Conservation (phyloP, 2,113 vertebrate genomes). For the Podarcis cretensis region DNA sequence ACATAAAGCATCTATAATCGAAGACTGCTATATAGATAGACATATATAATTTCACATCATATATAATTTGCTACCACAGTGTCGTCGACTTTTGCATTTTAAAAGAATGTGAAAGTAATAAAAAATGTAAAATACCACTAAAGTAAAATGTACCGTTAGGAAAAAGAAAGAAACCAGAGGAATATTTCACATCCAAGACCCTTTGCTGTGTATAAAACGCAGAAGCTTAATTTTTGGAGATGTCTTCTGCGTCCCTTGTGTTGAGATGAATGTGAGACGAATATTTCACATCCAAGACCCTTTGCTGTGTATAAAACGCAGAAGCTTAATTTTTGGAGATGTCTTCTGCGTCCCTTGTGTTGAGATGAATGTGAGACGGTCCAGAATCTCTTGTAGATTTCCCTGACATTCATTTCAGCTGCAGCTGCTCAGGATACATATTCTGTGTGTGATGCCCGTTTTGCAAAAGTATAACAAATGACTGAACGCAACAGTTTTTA, state of each 20-base stretch:
- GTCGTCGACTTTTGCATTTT: background rate
- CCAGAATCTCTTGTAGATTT: background rate
- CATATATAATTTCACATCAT: background rate
- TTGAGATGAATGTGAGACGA: background rate
- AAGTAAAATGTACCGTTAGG: conserved; percentile 11
- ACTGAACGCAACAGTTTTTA: conserved; percentile 12
- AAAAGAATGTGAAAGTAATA: conserved; percentile 13
- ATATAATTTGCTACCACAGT: background rate
- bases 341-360: background rate
- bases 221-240: background rate
- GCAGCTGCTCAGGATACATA: background rate
- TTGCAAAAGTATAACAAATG: conserved; percentile 35
- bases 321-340: background rate
- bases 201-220: conserved; percentile 32
- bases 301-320: conserved; percentile 32
- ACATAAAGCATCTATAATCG: conserved; percentile 15
- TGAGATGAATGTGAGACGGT: background rate
- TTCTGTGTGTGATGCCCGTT: background rate
- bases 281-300: conserved; percentile 53
- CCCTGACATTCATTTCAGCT: background rate
- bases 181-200: conserved; percentile 64
- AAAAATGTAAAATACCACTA: background rate
- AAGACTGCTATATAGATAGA: background rate
- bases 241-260: background rate
- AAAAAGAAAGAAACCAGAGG: background rate